Evolutionary conservation across 2,113 vertebrate genomes (phyloP).

Genomic region (Tragelaphus strepsiceros): DNA sequence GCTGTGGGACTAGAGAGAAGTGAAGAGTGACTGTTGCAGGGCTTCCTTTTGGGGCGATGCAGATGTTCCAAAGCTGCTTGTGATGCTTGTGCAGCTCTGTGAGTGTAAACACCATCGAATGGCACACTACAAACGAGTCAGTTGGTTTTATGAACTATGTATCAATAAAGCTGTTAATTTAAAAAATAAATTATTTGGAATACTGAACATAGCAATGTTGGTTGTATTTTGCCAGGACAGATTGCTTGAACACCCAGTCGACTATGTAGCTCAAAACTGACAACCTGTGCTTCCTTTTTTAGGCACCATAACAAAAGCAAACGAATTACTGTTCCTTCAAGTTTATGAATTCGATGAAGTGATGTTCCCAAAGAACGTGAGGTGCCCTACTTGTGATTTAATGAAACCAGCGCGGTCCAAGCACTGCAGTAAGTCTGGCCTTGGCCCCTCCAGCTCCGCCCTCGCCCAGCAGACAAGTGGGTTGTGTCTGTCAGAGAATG

Average conservation of each 20-base stretch:
- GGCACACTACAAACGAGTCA: background rate
- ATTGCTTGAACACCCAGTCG: background rate
- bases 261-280: background rate
- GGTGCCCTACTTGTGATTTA: slow-evolving; percentile 86
- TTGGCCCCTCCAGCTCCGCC: fast-evolving
- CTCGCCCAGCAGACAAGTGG: fast-evolving
- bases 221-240: background rate
- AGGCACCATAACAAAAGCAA: slow-evolving; percentile 90
- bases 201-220: background rate
- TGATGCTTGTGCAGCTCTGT: background rate
- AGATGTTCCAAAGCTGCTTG: background rate
- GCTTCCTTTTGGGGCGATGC: background rate
- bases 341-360: slow-evolving; percentile 87
- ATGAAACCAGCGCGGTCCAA: slow-evolving; percentile 95
- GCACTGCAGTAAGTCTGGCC: slow-evolving; percentile 89
- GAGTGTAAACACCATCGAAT: background rate
- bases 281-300: background rate
- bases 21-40: background rate
- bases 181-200: background rate
- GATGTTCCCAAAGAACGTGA: slow-evolving; percentile 83
- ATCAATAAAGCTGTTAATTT: background rate
- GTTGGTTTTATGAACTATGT: background rate
- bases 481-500: background rate
- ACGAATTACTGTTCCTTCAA: slow-evolving; percentile 76
- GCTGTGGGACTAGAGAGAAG: background rate